Conservation (phyloP, 1,140 invertebrate species). For the Lucilia cuprina region DNA sequence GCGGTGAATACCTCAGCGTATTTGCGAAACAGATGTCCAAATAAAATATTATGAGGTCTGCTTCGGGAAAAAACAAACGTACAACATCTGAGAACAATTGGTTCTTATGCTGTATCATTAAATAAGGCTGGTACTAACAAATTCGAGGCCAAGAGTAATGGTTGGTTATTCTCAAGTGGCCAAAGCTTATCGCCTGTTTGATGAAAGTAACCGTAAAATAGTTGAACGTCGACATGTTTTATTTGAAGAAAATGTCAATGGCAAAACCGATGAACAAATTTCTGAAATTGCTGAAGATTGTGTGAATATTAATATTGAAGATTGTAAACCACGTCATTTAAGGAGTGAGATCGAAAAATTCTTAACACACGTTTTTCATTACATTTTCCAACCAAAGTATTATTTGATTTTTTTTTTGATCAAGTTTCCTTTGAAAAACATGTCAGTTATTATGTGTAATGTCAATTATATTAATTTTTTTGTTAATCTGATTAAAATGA, state of each 20-base stretch:
- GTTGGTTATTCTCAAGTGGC: conserved; percentile 13
- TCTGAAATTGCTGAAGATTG: not conserved
- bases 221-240: conserved; percentile 32
- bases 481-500: no score
- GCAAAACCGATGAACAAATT: not conserved
- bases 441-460: no score
- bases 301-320: not conserved
- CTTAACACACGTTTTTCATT: no score
- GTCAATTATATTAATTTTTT: no score
- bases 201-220: not conserved
- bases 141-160: conserved; percentile 7
- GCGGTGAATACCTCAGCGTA: conserved; percentile 61
- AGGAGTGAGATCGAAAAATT: no score
- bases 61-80: conserved; percentile 34
- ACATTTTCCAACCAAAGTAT: no score
- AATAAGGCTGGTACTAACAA: not conserved
- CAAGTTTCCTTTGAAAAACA: no score
- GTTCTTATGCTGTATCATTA: not conserved
- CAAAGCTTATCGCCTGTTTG: conserved; percentile 25
- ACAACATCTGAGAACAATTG: conserved; percentile 21
- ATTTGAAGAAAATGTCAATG: not conserved
- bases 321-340: not conserved
- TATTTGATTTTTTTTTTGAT: no score
- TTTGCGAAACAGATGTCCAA: conserved; percentile 48
- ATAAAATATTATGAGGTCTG: conserved; percentile 50